phyloP scores from a whole-genome alignment of 1,140 invertebrate genomes.

The Mamestra configurata region DNA sequence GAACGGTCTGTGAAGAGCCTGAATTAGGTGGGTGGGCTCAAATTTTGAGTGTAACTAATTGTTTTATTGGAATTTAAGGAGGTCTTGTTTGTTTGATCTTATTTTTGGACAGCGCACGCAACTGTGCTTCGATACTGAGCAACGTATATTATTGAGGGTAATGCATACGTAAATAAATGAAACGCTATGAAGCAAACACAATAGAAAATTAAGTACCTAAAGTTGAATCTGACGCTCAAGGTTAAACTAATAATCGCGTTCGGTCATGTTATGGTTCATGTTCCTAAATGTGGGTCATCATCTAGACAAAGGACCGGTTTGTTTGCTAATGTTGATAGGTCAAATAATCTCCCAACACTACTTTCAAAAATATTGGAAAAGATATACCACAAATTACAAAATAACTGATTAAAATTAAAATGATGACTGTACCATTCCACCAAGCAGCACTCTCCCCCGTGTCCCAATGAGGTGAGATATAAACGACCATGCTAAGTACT shows the following conservation, averaged over 20 bases:
- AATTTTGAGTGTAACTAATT: constrained; percentile 9
- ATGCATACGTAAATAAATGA: not conserved
- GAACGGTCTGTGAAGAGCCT: constrained; percentile 46
- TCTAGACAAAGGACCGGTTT: too few relatives aligned
- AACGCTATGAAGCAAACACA: not conserved
- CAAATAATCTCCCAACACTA: too few relatives aligned
- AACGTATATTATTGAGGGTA: too few relatives aligned
- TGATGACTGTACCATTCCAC: not conserved
- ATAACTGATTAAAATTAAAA: too few relatives aligned
- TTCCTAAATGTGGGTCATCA: too few relatives aligned
- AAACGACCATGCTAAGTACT: constrained; percentile 70
- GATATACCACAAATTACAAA: too few relatives aligned
- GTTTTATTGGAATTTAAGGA: not conserved
- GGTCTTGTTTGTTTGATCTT: constrained; percentile 10
- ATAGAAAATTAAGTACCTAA: not conserved
- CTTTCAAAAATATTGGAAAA: too few relatives aligned
- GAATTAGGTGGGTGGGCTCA: constrained; percentile 47
- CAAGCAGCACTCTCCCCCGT: not conserved
- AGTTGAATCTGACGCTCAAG: not conserved
- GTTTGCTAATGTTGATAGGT: too few relatives aligned
- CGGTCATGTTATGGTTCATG: too few relatives aligned
- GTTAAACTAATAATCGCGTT: too few relatives aligned
- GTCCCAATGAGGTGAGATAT: constrained; percentile 41
- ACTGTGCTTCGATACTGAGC: too few relatives aligned
- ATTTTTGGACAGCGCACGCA: not conserved